Evolutionary conservation across 2,113 vertebrate species (phyloP), one percentile per base, ranked within the genome.

Genomic region (Pygoscelis adeliae): DNA sequence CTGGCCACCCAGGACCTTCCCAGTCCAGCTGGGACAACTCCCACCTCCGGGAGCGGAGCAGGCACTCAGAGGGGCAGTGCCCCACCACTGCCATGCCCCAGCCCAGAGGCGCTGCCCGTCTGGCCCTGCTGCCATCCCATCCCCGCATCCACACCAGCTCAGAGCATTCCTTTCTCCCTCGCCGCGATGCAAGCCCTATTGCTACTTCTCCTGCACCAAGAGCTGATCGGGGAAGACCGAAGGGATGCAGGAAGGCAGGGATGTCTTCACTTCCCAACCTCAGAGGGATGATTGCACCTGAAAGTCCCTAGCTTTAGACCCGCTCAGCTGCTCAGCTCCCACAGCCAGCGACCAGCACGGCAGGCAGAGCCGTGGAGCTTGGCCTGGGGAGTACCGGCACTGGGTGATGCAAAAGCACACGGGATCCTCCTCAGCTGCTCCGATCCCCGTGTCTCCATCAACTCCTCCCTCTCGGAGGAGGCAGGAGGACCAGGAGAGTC

Each of bases 91-190:
- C 21, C 3, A 0, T 42, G 13, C 17, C 18, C 40, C 44, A 62
- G 46, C 21, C 47, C 7, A 3, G 52, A 83, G 19, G 10, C 13
- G 5, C n/a, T 72, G 18, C 61, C 46, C 47, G 3, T 20, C 6
- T 0, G 4, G 15, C 21, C 21, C 44, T 42, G 11, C 11, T 13
- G 29, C 49, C 76, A 8, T 50, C 53, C 69, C 23, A 18, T 8
- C 18, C 27, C 70, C 0, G 1, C 6, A 66, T 13, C 66, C 66
- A 5, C 1, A 0, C 34, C 0, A 1, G 11, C 55, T 53, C 16
- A 30, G 55, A 78, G 49, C 78, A 53, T 23, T 20, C 20, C 47
- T 21, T 38, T 47, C 38, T 36, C 30, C 40, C 23, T 34, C 4
- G 2, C 14, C 5, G 1, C 0, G 0, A 26, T 2, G 21, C 34